Evolutionary conservation across 2,888 invertebrate species (phyloP).

Genomic region (Osmoderma eremita): DNA sequence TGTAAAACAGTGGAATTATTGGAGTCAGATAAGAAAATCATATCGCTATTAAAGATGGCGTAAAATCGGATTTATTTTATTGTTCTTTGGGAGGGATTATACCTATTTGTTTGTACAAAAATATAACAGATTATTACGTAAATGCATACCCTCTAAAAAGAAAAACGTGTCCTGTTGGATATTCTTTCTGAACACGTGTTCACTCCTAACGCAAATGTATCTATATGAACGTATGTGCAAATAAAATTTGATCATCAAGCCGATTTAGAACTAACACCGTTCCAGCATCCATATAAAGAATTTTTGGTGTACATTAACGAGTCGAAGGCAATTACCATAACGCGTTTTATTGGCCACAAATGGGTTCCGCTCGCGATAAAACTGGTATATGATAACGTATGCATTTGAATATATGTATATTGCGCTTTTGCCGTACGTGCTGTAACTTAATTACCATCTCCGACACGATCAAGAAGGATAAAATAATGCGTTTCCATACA

Average conservation of each 20-base stretch:
- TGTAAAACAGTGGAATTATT: no score
- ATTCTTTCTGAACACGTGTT: not conserved
- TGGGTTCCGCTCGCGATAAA: constrained; percentile 11
- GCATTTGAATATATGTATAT: constrained; percentile 3
- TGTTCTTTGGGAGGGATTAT: no score
- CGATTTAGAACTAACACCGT: not conserved
- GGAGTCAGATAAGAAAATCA: no score
- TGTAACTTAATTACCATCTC: constrained; percentile 16
- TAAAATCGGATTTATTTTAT: no score
- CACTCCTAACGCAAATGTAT: not conserved
- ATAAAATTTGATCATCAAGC: constrained; percentile 5
- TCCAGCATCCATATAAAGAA: no score
- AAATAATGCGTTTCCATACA: no score
- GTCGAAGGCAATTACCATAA: constrained; percentile 14
- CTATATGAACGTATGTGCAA: not conserved
- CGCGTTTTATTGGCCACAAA: constrained; percentile 22
- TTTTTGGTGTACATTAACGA: not conserved
- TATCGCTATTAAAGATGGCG: no score
- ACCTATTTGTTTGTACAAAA: no score
- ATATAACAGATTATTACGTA: no score
- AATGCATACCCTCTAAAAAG: no score
- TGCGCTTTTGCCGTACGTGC: constrained; percentile 5
- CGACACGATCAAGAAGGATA: not conserved
- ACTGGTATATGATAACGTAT: not conserved
- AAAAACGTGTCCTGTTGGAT: no score